Evolutionary conservation across 2,888 invertebrate genomes (phyloP).

Genomic region (Pachliopta kotzebuea): DNA sequence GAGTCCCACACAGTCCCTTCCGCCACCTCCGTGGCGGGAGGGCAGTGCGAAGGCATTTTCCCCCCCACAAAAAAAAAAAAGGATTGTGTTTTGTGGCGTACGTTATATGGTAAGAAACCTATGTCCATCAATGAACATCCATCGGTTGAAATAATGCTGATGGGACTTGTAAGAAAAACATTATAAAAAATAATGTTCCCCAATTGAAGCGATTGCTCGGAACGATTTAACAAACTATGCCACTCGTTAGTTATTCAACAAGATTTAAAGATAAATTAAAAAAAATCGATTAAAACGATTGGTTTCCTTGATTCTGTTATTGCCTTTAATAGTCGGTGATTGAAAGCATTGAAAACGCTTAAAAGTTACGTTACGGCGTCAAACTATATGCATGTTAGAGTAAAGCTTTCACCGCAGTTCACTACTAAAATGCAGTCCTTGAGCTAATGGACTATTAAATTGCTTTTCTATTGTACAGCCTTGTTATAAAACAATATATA

Average conservation of each 20-base stretch:
- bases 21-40: no score
- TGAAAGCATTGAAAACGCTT: not conserved
- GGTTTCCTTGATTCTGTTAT: not conserved
- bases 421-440: not conserved
- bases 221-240: constrained; percentile 43
- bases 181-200: no score
- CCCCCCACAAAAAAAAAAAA: no score
- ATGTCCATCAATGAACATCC: no score
- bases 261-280: not conserved
- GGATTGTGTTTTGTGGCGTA: no score
- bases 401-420: not conserved
- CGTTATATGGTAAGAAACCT: no score
- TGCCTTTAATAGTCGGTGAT: not conserved
- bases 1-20: no score
- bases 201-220: not conserved
- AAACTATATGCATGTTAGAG: not conserved
- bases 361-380: not conserved
- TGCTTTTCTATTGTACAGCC: not conserved
- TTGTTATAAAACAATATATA: not conserved
- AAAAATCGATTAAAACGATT: not conserved
- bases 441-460: not conserved
- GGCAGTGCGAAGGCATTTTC: no score
- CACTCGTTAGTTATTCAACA: not conserved
- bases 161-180: no score
- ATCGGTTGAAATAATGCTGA: no score